Evolutionary conservation across 1,140 invertebrate species (phyloP).

Genomic region (Colletes latitarsis): DNA sequence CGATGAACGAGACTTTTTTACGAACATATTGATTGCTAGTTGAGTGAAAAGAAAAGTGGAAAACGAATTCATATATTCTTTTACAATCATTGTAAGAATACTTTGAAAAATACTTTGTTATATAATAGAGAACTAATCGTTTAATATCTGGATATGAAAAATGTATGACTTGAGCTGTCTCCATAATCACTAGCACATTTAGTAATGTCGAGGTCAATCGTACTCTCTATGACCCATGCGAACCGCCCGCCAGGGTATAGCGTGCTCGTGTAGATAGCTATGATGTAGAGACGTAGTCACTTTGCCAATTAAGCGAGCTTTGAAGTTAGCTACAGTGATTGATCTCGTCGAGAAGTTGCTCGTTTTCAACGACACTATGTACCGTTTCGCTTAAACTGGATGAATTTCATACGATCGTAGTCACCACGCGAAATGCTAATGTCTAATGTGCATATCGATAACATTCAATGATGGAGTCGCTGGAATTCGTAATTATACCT

Average conservation of each 20-base stretch:
- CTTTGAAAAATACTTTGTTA: no score
- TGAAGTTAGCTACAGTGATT: constrained; percentile 29
- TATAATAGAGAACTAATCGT: no score
- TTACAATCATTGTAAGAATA: no score
- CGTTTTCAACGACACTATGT: constrained; percentile 31
- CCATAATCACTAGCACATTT: neutral
- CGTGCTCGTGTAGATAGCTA: constrained; percentile 36
- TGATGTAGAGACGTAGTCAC: constrained; percentile 42
- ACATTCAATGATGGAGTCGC: constrained; percentile 16
- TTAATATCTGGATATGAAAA: neutral
- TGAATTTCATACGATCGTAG: constrained; percentile 17
- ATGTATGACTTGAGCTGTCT: neutral
- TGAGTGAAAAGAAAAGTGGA: no score
- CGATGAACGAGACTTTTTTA: no score
- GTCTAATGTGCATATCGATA: neutral
- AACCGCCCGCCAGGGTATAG: constrained; percentile 43
- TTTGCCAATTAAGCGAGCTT: constrained; percentile 49
- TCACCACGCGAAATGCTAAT: neutral
- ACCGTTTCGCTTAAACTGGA: constrained; percentile 35
- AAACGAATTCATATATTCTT: no score
- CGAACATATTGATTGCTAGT: no score
- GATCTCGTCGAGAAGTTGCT: constrained; percentile 36
- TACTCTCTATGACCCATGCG: constrained; percentile 34
- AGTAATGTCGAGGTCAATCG: constrained; percentile 54
- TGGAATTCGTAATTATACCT: constrained; percentile 17